Percentiles rank a stretch among this genome's conserved stretches.
Conservation (phyloP, 2,797 vertebrate species). For the Smutsia gigantea region DNA sequence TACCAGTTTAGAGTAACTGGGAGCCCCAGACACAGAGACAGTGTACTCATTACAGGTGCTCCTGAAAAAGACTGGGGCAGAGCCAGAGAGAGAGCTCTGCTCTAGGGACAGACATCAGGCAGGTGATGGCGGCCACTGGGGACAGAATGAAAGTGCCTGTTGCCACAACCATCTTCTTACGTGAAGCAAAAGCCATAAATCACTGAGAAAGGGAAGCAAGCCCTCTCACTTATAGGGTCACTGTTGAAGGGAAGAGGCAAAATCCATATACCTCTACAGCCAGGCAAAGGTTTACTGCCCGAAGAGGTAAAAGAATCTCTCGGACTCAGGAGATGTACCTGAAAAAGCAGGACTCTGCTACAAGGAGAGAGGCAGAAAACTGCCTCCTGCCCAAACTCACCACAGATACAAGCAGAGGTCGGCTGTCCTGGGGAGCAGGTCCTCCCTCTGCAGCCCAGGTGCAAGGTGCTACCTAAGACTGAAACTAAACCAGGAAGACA, state of each 20-base stretch:
- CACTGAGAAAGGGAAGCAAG: not conserved
- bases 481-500: not conserved
- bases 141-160: not conserved
- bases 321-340: not conserved
- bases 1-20: not conserved
- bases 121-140: not conserved
- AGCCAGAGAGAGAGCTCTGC: not conserved
- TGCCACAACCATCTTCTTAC: not conserved
- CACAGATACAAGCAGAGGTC: not conserved
- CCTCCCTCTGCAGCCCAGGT: not conserved
- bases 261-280: not conserved
- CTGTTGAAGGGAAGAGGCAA: not conserved
- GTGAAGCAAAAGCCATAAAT: not conserved
- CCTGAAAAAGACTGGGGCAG: not conserved
- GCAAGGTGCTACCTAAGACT: not conserved
- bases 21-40: not conserved
- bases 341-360: not conserved
- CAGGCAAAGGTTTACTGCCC: not conserved
- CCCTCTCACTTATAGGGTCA: not conserved
- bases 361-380: not conserved
- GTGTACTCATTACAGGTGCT: too few species aligned
- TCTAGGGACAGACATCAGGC: not conserved
- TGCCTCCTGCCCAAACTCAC: not conserved
- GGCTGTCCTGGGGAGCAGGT: not conserved
- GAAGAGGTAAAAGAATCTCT: not conserved